phyloP scores from a whole-genome alignment of 2,113 vertebrate species.

The Pangasianodon gigas region DNA sequence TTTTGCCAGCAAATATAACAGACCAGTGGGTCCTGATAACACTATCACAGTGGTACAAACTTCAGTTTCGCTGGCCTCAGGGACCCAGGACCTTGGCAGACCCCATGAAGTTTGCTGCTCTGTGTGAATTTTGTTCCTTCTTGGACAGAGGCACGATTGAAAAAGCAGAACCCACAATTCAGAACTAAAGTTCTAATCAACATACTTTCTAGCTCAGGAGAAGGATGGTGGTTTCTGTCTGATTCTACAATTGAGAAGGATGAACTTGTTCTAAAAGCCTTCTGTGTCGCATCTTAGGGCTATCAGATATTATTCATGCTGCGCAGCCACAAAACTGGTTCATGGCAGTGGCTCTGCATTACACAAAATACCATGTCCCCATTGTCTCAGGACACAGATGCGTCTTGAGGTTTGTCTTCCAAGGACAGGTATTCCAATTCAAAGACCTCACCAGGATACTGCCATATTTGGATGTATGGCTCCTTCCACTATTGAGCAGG shows the following conservation, averaged over 20 bases:
- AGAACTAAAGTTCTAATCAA: neutral
- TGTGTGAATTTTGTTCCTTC: neutral
- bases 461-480: neutral
- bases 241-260: neutral
- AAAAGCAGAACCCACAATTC: neutral
- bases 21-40: neutral
- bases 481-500: neutral
- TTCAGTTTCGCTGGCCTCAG: neutral
- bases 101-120: neutral
- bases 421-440: neutral
- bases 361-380: neutral
- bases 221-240: neutral
- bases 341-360: neutral
- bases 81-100: neutral
- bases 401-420: neutral
- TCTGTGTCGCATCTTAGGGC: no score
- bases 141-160: neutral
- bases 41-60: neutral
- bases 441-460: neutral
- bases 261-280: neutral
- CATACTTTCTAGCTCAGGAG: neutral
- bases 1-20: conserved; percentile 6
- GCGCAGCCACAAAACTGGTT: neutral
- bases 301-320: neutral
- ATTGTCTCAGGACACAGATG: neutral